A percentile compares a stretch with the other conserved stretches of the same genome.
Evolutionary conservation across 2,797 vertebrate genomes (phyloP).

Genomic region (Alexandromys oeconomus): DNA sequence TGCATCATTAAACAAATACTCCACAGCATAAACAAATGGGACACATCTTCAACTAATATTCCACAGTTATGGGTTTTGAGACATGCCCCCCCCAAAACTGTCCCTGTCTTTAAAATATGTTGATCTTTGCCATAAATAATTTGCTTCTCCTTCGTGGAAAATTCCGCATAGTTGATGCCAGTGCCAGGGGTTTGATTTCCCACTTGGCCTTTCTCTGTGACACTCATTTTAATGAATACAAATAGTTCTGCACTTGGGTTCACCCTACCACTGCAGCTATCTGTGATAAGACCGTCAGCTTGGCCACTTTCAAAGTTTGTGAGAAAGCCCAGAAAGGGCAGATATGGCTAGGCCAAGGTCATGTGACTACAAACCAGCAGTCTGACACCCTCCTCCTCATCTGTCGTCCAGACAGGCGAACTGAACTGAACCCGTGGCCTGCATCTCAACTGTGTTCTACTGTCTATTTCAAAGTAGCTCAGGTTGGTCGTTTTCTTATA

Average conservation of each 20-base stretch:
- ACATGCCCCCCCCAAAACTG: neutral
- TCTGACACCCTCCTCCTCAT: neutral
- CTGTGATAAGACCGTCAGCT: constrained; percentile 37
- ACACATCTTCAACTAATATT: neutral
- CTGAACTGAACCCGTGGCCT: neutral
- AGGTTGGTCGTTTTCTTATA: neutral
- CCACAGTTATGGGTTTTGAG: neutral
- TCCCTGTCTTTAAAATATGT: neutral
- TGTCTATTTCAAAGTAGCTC: constrained; percentile 35
- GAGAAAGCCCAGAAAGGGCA: neutral
- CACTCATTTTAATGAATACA: constrained; percentile 59
- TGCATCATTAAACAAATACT: neutral
- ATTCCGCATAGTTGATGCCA: constrained; percentile 34
- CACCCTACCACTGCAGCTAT: neutral
- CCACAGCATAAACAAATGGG: neutral
- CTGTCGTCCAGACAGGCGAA: neutral
- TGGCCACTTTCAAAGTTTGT: constrained; percentile 54
- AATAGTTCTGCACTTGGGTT: neutral
- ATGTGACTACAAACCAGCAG: neutral
- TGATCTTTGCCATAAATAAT: constrained; percentile 19
- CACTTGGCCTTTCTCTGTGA: constrained; percentile 20
- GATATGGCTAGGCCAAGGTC: neutral
- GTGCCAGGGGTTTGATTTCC: constrained; percentile 4
- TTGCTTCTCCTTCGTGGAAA: constrained; percentile 45
- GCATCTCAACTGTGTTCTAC: neutral